Percentiles rank a stretch among this genome's conserved stretches.
Evolutionary conservation across 1,140 invertebrate species (phyloP).

Genomic region (Lordiphosa stackelbergi): DNA sequence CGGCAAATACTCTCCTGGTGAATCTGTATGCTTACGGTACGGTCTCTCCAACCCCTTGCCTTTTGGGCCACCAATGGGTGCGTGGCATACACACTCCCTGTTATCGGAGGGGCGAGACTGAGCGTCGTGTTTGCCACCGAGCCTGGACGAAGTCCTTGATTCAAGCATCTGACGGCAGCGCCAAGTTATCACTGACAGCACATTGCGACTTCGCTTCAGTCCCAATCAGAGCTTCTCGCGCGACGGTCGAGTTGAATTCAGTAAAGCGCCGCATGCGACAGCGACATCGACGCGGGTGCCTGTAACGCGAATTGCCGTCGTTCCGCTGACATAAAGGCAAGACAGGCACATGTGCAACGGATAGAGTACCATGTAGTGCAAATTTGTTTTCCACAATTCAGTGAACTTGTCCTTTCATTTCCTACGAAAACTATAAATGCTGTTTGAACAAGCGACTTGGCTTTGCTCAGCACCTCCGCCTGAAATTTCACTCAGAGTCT

Average conservation of each 20-base stretch:
- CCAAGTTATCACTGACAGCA: slow-evolving; percentile 21
- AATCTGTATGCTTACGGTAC: slow-evolving; percentile 17
- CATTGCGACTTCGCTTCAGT: slow-evolving; percentile 20
- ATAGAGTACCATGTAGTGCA: too few relatives aligned
- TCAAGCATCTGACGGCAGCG: slow-evolving; percentile 1
- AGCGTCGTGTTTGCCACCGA: slow-evolving; percentile 18
- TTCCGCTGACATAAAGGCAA: slow-evolving; percentile 9
- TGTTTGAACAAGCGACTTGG: too few relatives aligned
- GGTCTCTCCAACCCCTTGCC: slow-evolving; percentile 29
- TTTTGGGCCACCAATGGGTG: slow-evolving; percentile 23
- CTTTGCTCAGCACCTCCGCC: too few relatives aligned
- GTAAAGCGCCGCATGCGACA: slow-evolving; percentile 3
- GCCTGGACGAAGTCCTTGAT: slow-evolving; percentile 7
- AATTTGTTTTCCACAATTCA: too few relatives aligned
- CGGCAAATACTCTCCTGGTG: slow-evolving; percentile 2
- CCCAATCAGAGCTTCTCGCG: slow-evolving; percentile 37
- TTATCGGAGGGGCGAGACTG: slow-evolving; percentile 17
- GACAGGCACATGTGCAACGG: too few relatives aligned
- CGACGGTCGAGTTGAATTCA: slow-evolving; percentile 24
- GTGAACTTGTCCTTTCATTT: too few relatives aligned
- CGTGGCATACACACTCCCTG: slow-evolving; percentile 27
- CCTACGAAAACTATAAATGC: too few relatives aligned
- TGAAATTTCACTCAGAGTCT: too few relatives aligned
- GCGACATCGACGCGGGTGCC: slow-evolving; percentile 7
- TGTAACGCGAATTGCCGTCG: slow-evolving; percentile 12